Conservation (phyloP, 2,888 invertebrate species). For the Piscicola geometra region DNA sequence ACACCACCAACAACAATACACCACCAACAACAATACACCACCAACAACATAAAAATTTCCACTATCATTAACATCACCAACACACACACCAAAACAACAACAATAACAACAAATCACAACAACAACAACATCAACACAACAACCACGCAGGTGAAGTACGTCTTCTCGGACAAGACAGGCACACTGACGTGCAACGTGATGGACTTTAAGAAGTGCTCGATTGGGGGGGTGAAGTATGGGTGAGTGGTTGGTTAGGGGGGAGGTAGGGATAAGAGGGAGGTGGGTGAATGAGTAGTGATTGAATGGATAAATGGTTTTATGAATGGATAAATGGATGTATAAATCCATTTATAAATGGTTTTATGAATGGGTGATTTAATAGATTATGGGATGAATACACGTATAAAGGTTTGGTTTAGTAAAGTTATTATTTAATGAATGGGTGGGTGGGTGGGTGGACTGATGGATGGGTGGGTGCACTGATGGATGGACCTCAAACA, state of each 20-base stretch:
- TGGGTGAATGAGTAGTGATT: not conserved
- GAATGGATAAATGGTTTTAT: no score
- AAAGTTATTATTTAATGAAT: no score
- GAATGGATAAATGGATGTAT: no score
- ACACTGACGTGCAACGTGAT: conserved; percentile 96
- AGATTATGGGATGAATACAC: no score
- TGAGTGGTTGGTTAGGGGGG: conserved; percentile 41
- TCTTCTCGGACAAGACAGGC: conserved; percentile 97
- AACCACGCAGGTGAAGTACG: conserved; percentile 73
- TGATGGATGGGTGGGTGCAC: not conserved
- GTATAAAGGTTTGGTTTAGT: no score
- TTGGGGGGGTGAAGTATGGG: conserved; percentile 59
- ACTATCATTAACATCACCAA: no score
- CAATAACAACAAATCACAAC: not conserved
- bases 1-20: not conserved
- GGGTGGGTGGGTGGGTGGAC: not conserved
- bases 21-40: no score
- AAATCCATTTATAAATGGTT: no score
- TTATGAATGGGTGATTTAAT: no score
- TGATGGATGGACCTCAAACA: not conserved
- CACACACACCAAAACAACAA: no score
- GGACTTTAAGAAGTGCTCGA: conserved; percentile 75
- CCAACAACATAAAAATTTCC: no score
- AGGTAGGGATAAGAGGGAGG: not conserved
- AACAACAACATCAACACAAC: not conserved